A percentile compares a stretch with the other conserved stretches of the same genome.
These are phyloP conservation scores for Crotalus tigris DNA, from an alignment of 2,113 vertebrate genomes.

Conservation along the genomic window DNA sequence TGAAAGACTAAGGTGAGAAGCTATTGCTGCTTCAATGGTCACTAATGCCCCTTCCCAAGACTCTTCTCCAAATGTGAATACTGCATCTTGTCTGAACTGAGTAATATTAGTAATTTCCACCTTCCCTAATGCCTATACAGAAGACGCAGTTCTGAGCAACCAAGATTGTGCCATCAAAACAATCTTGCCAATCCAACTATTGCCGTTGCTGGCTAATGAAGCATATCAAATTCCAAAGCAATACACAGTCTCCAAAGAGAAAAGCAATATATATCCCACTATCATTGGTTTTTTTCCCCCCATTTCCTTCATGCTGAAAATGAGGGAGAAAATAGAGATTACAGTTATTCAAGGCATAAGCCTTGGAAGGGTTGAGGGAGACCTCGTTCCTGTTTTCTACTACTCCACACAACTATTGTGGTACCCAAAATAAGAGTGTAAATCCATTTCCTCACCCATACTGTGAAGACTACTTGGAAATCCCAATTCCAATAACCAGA, in stretches of 20 bases:
- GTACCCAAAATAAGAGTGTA: background rate
- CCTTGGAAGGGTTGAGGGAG: background rate
- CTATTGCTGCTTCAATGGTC: background rate
- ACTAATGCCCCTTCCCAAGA: background rate
- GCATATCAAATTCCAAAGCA: too few relatives aligned
- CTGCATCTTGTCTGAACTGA: background rate
- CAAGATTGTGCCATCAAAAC: too few relatives aligned
- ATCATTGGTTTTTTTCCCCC: background rate
- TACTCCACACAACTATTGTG: background rate
- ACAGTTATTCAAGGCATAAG: background rate
- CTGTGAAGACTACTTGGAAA: background rate
- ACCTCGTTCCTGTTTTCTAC: background rate
- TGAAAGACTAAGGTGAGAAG: background rate
- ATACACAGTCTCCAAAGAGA: too few relatives aligned
- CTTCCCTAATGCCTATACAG: background rate
- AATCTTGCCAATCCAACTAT: too few relatives aligned
- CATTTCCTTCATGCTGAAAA: background rate
- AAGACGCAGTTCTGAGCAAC: background rate
- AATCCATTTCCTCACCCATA: background rate
- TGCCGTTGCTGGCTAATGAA: too few relatives aligned
- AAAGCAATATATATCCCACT: too few relatives aligned
- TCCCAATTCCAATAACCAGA: background rate
- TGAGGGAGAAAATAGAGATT: background rate
- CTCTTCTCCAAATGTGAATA: background rate
- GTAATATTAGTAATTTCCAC: background rate